Evolutionary conservation across 2,888 invertebrate species (phyloP), one percentile per base, ranked within the genome.

Genomic region (Phengaris arion): DNA sequence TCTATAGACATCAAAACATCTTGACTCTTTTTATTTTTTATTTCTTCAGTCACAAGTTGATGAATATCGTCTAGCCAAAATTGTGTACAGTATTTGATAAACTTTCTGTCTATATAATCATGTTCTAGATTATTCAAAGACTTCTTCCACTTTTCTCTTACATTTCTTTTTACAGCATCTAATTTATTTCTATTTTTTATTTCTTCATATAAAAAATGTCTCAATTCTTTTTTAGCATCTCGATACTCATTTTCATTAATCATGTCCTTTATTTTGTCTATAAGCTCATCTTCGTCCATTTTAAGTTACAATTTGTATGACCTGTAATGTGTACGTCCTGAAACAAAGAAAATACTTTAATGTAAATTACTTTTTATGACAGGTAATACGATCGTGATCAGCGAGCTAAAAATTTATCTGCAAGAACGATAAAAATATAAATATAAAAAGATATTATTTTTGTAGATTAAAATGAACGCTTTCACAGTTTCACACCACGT

Each of bases 61-160:
- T 12, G 15, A 22, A 70, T 5, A 51, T 70, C 70, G 3, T 51
- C 70, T 22, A 48, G 15, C 70, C 70, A 70, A 45, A 70, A 70
- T 12, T 70, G 48, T 52, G 52, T 51, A 12, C 52, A 52, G 15
- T 70, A 70, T 51, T 70, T 70, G n/a, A 70, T 51, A 70, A 51
- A 70, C 51, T 70, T 70, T 52, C 52, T 70, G 45, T 70, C 70
- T 8, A 70, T 70, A 52, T 52, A 70, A 15, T 48, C 52, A 22
- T 51, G 48, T 51, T 70, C 70, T 7, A 70, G 15, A 70, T 12
- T 48, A 70, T 70, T 51, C 10, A 70, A 22, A 15, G 70, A 13
- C 45, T 70, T 70, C 6, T 52, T 70, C 51, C n/a, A 70, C 22
- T 52, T 48, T 70, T 70, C 52, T 15, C 15, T 12, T 12, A 70